Base-by-base conservation (phyloP, 2,888 invertebrate species). In the Eupithecia vulgata region DNA sequence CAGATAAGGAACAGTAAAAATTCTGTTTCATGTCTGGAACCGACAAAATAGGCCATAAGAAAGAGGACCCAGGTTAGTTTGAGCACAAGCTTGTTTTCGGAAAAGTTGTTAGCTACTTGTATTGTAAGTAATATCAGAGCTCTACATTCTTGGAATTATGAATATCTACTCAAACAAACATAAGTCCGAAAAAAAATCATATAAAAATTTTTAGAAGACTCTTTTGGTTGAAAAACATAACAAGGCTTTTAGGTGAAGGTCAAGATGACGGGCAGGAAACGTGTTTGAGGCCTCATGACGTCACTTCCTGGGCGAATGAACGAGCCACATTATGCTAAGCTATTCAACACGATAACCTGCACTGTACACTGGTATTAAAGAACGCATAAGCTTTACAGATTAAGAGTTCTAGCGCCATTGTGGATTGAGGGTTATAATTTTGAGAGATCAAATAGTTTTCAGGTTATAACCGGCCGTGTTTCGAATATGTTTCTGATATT, bases 171-270 rank as follows among this genome's bases (percentile, higher is more conserved):
- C 4, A 30, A 30, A 15, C 4, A 45, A 45, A 15, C 4, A 45
- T 17, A 10, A 45, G 17, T 17, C 5, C 3, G 17, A 17, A 45
- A 45, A 45, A 17, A 5, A 10, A 13, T 1, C 2, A 40, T n/a
- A 52, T 21, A 8, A 21, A 52, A 52, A 52, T 10, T 52, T 52
- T 52, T 7, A 52, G 48, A 52, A 52, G 48, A 57, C 21, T 21
- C 12, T 64, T 57, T 48, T 57, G 59, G 59, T n/a, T 68, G 65
- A 59, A 74, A 76, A 76, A 68, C 64, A 71, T 77, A 82, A 79
- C 84, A 80, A 85, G 85, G 84, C 85, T 88, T 89, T 87, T 88
- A 84, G 92, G 91, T 91, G 91, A 93, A 93, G 93, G 93, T 89
- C 90, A 84, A 82, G 87, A 84, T 84, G 87, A 88, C 85, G 81